Percentiles rank a stretch among this genome's conserved stretches.
Conservation (phyloP, 2,888 invertebrate genomes). For the Eurois occulta region DNA sequence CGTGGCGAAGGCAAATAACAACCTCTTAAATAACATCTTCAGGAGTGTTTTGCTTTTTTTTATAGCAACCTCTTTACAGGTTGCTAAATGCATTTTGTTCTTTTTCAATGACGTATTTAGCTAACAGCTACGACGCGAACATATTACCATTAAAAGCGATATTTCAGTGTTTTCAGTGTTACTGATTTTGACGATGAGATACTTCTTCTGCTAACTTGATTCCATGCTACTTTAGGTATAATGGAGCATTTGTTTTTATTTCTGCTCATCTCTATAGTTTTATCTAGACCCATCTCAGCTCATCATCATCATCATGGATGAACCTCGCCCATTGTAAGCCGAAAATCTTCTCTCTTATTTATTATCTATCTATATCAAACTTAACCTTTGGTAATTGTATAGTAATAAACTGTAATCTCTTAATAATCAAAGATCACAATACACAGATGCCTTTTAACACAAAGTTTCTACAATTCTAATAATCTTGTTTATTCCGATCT, state of each 20-base stretch:
- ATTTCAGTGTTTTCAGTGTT: not conserved
- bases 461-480: slow-evolving; percentile 38
- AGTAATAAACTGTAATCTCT: not conserved
- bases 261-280: not conserved
- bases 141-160: not conserved
- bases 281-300: not conserved
- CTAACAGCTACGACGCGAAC: not conserved
- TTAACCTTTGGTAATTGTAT: not conserved
- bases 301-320: not conserved
- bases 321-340: not conserved
- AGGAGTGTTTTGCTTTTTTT: no score
- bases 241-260: not conserved
- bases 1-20: not conserved
- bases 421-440: slow-evolving; percentile 19
- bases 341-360: not conserved
- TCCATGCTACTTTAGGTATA: not conserved
- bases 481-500: slow-evolving; percentile 45
- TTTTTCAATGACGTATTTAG: not conserved
- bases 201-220: not conserved
- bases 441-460: slow-evolving; percentile 18
- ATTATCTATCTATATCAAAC: not conserved
- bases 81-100: not conserved
- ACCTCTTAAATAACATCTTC: not conserved
- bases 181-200: not conserved
- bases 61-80: not conserved